Evolutionary conservation across 1,140 invertebrate genomes (phyloP).

Genomic region (Anagrus nilaparvatae): DNA sequence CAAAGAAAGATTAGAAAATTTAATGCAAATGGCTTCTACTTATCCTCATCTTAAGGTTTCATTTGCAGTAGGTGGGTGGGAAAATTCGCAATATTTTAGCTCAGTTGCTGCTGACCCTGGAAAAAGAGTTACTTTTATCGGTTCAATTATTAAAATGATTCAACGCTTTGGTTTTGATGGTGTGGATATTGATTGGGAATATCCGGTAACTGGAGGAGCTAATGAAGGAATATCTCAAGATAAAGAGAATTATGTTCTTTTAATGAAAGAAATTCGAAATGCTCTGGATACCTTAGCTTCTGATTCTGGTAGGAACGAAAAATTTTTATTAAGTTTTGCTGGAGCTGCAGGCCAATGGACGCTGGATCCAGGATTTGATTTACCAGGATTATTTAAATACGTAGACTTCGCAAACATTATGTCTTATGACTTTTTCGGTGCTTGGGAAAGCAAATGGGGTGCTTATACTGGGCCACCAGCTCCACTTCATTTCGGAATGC

Average conservation of each 20-base stretch:
- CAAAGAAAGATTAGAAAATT: constrained; percentile 38
- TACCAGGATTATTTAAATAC: constrained; percentile 40
- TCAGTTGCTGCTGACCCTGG: constrained; percentile 40
- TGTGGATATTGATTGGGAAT: constrained; percentile 74
- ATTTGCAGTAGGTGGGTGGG: constrained; percentile 68
- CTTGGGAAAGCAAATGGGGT: too few relatives aligned
- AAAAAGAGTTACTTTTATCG: constrained; percentile 47
- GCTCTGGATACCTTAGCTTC: constrained; percentile 31
- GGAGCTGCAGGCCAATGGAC: constrained; percentile 37
- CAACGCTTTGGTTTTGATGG: constrained; percentile 64
- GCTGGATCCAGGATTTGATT: constrained; percentile 45
- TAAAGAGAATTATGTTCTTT: constrained; percentile 39
- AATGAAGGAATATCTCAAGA: too few relatives aligned
- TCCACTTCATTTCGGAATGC: too few relatives aligned
- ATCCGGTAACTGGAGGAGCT: constrained; percentile 48
- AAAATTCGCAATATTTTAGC: constrained; percentile 53
- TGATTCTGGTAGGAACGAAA: too few relatives aligned
- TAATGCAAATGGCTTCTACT: constrained; percentile 39
- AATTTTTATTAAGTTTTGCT: constrained; percentile 41
- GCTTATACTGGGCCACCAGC: too few relatives aligned
- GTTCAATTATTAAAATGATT: constrained; percentile 48
- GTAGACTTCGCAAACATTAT: constrained; percentile 61
- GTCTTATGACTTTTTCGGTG: constrained; percentile 58
- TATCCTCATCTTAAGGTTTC: constrained; percentile 50
- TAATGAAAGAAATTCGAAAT: constrained; percentile 42